Evolutionary conservation across 2,113 vertebrate genomes (phyloP).

Genomic region (Puma concolor): DNA sequence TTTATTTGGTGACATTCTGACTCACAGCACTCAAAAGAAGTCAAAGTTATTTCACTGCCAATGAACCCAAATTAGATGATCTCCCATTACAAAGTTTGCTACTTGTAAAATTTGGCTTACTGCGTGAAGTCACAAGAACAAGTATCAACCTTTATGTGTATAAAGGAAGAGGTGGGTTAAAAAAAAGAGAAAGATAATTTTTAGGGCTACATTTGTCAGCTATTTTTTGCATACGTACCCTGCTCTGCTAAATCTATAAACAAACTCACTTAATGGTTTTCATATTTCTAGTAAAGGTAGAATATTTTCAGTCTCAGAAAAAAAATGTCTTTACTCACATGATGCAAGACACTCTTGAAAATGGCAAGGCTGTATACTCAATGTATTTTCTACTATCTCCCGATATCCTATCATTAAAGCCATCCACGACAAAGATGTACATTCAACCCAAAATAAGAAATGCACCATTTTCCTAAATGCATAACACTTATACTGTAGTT

Average conservation of each 20-base stretch:
- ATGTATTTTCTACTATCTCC: neutral
- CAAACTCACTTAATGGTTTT: neutral
- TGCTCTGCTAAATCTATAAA: neutral
- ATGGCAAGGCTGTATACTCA: neutral
- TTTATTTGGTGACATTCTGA: neutral
- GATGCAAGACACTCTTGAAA: neutral
- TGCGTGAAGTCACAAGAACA: neutral
- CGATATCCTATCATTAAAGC: neutral
- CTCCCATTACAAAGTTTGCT: neutral
- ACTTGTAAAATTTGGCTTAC: neutral
- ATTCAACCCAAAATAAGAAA: neutral
- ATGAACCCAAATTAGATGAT: slow-evolving; percentile 5
- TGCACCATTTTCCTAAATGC: neutral
- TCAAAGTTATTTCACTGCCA: neutral
- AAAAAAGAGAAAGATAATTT: neutral
- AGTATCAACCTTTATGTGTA: neutral
- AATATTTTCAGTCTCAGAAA: neutral
- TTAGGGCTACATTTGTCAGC: neutral
- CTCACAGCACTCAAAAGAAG: neutral
- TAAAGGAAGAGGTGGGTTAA: neutral
- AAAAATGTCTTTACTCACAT: neutral
- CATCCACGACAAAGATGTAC: neutral
- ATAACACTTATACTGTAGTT: neutral
- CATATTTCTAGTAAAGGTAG: neutral
- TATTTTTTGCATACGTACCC: neutral